phyloP scores from a whole-genome alignment of 2,113 vertebrate genomes.

The Caracal caracal region DNA sequence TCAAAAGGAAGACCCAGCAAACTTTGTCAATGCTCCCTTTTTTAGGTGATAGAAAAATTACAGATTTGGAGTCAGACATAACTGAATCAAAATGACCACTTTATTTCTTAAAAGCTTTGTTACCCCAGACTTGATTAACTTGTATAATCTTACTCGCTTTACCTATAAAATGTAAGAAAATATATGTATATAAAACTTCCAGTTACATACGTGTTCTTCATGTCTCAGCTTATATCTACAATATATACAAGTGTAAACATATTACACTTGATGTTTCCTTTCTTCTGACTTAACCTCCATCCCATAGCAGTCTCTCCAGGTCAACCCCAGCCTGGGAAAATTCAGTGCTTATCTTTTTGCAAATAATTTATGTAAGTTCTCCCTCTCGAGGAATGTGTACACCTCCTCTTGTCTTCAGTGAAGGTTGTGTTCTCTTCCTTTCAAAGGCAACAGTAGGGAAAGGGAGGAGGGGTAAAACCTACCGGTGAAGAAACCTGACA shows the following conservation, averaged over 20 bases:
- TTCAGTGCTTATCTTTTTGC: background rate
- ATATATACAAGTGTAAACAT: background rate
- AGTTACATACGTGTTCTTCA: too few relatives aligned
- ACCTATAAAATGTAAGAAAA: background rate
- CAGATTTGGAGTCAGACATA: background rate
- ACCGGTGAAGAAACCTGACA: accelerated
- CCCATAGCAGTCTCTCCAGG: background rate
- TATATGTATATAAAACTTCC: background rate
- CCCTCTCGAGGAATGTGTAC: accelerated
- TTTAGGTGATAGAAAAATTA: background rate
- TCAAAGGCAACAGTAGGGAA: background rate
- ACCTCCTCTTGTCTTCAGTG: background rate
- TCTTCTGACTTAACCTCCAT: background rate
- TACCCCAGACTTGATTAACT: background rate
- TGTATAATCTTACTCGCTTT: background rate
- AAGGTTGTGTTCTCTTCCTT: background rate
- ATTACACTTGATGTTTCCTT: background rate
- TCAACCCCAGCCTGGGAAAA: background rate
- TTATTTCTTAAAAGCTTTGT: background rate
- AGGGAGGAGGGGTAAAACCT: accelerated
- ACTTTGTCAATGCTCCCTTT: slow-evolving; percentile 7
- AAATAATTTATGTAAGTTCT: background rate
- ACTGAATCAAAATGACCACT: background rate
- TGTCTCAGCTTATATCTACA: too few relatives aligned
- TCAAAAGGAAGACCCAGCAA: slow-evolving; percentile 23